Base-by-base conservation (phyloP, 2,113 vertebrate species). In the Myotis lucifugus region DNA sequence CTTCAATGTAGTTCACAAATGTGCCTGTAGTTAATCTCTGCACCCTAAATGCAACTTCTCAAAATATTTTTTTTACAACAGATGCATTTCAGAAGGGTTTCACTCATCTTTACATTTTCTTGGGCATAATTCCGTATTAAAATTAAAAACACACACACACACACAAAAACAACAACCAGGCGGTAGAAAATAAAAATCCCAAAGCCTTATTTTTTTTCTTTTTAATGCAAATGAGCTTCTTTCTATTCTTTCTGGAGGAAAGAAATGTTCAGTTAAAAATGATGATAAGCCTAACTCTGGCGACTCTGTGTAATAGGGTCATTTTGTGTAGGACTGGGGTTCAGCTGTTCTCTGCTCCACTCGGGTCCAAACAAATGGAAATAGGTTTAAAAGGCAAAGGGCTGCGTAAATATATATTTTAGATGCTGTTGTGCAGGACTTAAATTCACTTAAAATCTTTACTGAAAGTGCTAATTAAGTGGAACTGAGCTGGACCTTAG, bases 51-150 rank as follows among this genome's bases (percentile, higher is more conserved):
- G 46, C 84, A 92, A 95, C 27, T 84, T 95, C 87, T 56, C 67
- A 88, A 95, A 96, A 96, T 96, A 95, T 96, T 95, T 96, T 96
- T 94, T 96, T 89, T 78, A 87, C 27, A 78, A 56, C 73, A 94
- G 87, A 93, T 83, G 54, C 56, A n/a, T 93, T 93, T 94, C 67
- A 85, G 93, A 91, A 88, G 73, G 56, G 1, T 88, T 95, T 95
- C 73, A 72, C 54, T 94, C 61, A 96, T 81, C 77, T 93, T 96
- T 97, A 34, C 27, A 70, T 97, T 90, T 95, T 93, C 40, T 84
- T 52, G 29, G 83, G 27, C 37, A 69, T 90, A 92, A 89, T 12
- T 88, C 34, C 2, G 17, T 83, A 48, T 87, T 84, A 56, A n/a
- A 21, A 15, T 82, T 29, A 37, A 85, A 56, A 66, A 59, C 42